phyloP scores from a whole-genome alignment of 2,113 vertebrate species.

The Scolopax mira region DNA sequence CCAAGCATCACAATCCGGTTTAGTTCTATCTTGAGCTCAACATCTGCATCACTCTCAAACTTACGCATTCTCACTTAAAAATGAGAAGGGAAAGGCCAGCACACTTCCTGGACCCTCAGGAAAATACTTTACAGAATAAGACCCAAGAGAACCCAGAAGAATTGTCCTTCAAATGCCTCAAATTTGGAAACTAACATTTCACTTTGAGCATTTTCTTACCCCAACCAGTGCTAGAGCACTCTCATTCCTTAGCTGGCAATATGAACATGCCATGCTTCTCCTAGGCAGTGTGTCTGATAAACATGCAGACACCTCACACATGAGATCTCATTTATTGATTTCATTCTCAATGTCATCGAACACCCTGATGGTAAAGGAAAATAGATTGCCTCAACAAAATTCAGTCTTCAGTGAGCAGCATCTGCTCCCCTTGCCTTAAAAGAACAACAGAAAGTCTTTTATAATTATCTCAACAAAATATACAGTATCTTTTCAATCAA shows the following conservation, averaged over 20 bases:
- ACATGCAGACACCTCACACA: not conserved
- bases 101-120: not conserved
- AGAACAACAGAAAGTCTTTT: not conserved
- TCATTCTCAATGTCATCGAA: not conserved
- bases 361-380: not conserved
- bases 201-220: not conserved
- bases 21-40: not conserved
- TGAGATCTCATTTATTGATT: not conserved
- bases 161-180: not conserved
- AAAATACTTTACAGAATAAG: not conserved
- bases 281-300: not conserved
- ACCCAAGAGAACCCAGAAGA: not conserved
- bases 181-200: not conserved
- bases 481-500: not conserved
- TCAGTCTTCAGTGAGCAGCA: not conserved
- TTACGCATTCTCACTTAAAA: not conserved
- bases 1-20: not conserved
- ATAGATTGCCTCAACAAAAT: not conserved
- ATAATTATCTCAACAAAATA: not conserved
- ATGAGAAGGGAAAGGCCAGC: not conserved
- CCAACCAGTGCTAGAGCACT: not conserved
- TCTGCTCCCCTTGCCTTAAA: not conserved
- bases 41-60: not conserved
- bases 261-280: not conserved
- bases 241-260: not conserved